A percentile compares a stretch with the other conserved stretches of the same genome.
Evolutionary conservation across 2,888 invertebrate genomes (phyloP).

Genomic region (Galerucella calmariensis): DNA sequence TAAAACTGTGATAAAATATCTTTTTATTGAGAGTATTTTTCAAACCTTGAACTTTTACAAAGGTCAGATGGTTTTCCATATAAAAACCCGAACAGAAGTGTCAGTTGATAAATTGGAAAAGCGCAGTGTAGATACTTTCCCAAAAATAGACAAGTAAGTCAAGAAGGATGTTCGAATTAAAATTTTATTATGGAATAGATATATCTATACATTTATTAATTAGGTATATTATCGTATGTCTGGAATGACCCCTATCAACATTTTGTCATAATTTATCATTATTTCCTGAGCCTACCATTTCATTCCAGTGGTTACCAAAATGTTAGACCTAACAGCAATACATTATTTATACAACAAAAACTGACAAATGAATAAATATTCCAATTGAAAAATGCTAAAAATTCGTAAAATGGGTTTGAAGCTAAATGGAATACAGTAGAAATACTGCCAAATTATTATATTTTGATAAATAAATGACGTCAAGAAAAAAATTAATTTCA

Average conservation of each 20-base stretch:
- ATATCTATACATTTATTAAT: slow-evolving; percentile 51
- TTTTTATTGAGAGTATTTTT: slow-evolving; percentile 14
- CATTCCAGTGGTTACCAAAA: slow-evolving; percentile 50
- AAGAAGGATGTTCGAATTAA: not conserved
- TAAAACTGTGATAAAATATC: slow-evolving; percentile 29
- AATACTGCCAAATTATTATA: too few species aligned
- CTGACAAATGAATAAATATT: too few species aligned
- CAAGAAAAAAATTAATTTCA: too few species aligned
- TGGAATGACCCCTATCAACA: slow-evolving; percentile 53
- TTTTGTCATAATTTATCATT: slow-evolving; percentile 56
- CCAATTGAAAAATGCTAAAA: too few species aligned
- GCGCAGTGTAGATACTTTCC: slow-evolving; percentile 13
- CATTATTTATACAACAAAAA: too few species aligned
- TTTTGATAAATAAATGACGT: too few species aligned
- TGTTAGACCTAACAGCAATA: slow-evolving; percentile 20
- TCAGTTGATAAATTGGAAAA: not conserved
- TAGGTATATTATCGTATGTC: slow-evolving; percentile 50
- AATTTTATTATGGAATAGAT: slow-evolving; percentile 20
- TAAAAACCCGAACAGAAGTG: not conserved
- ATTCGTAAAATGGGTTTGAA: too few species aligned
- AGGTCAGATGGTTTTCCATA: slow-evolving; percentile 4
- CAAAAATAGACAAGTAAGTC: not conserved
- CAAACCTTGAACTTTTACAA: slow-evolving; percentile 31
- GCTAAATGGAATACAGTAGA: too few species aligned
- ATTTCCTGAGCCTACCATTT: slow-evolving; percentile 57